Evolutionary conservation across 2,797 vertebrate species (phyloP).

Genomic region (Garrulus glandarius): DNA sequence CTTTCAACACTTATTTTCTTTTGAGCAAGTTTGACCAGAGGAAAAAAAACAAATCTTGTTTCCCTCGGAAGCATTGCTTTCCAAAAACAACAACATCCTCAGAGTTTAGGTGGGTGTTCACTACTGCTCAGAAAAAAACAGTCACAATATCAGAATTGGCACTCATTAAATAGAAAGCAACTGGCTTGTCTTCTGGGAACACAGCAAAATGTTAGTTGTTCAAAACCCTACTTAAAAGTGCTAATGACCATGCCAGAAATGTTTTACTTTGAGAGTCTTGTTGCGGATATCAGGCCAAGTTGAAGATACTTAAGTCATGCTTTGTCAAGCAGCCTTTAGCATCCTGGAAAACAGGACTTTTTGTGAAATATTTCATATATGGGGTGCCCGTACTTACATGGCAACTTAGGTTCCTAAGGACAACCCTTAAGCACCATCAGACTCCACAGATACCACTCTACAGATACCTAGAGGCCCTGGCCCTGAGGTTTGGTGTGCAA

Average conservation of each 20-base stretch:
- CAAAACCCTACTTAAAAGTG: background rate
- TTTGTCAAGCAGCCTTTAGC: background rate
- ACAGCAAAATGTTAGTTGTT: background rate
- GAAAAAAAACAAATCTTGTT: background rate
- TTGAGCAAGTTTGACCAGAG: background rate
- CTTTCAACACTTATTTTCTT: background rate
- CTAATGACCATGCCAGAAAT: background rate
- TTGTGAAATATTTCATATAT: background rate
- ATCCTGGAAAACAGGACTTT: background rate
- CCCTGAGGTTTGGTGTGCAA: accelerated
- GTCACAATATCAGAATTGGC: background rate
- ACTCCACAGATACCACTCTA: too few species aligned
- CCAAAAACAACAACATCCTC: background rate
- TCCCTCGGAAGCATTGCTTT: background rate
- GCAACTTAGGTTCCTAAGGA: background rate
- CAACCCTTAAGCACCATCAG: background rate
- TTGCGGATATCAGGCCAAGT: background rate
- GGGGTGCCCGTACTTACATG: background rate
- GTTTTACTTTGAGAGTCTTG: background rate
- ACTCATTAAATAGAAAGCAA: background rate
- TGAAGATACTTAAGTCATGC: background rate
- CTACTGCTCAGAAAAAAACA: background rate
- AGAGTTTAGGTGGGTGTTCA: background rate
- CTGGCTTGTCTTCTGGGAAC: background rate
- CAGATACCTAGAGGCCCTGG: background rate